Evolutionary conservation across 2,797 vertebrate species (phyloP).

Genomic region (Fundulus diaphanus): DNA sequence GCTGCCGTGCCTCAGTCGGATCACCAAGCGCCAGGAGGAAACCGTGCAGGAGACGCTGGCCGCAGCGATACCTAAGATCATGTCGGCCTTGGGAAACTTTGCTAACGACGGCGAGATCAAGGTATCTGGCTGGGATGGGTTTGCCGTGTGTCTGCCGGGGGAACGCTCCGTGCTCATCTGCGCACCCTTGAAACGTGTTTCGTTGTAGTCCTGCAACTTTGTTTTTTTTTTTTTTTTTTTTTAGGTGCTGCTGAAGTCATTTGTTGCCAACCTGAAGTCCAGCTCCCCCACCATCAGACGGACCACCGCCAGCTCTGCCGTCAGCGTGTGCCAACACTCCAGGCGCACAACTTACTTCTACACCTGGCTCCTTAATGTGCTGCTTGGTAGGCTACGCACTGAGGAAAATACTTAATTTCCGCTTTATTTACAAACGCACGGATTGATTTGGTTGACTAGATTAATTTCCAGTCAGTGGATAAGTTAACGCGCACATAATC

Average conservation of each 20-base stretch:
- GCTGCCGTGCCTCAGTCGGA: conserved; percentile 92
- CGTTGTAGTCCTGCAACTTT: neutral
- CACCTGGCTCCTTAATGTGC: conserved; percentile 95
- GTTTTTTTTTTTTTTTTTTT: no score
- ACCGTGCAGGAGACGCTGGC: conserved; percentile 94
- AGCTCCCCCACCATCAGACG: conserved; percentile 93
- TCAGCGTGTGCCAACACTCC: conserved; percentile 93
- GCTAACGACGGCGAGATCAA: conserved; percentile 97
- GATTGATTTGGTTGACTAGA: neutral
- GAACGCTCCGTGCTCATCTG: neutral
- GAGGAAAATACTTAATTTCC: neutral
- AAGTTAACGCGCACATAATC: neutral
- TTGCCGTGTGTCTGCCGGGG: neutral
- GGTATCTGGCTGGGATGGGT: conserved; percentile 73
- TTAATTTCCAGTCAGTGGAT: neutral
- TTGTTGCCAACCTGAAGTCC: conserved; percentile 93
- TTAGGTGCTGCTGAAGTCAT: conserved; percentile 92
- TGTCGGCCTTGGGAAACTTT: conserved; percentile 93
- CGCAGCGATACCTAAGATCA: conserved; percentile 93
- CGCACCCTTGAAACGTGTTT: neutral
- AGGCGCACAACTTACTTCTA: conserved; percentile 93
- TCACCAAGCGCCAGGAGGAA: conserved; percentile 93
- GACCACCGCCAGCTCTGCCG: conserved; percentile 91
- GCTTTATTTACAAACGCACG: neutral
- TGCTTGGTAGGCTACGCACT: conserved; percentile 84